Evolutionary conservation across 1,140 invertebrate genomes (phyloP).

Genomic region (Bemisia tabaci): DNA sequence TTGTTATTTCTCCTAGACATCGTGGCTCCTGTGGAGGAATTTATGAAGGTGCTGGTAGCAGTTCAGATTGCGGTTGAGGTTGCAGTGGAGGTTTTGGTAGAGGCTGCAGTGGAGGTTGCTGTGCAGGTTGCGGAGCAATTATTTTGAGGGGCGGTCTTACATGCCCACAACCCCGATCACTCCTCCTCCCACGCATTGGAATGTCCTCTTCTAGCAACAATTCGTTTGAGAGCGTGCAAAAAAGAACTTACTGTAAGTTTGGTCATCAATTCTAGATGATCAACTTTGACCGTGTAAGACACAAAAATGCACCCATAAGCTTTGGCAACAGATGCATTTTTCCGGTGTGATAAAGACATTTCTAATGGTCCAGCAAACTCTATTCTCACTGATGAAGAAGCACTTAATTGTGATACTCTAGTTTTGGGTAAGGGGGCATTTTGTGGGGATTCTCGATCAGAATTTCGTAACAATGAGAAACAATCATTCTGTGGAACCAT

Average conservation of each 20-base stretch:
- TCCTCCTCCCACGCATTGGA: too few relatives aligned
- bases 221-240: conserved; percentile 28
- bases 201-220: conserved; percentile 28
- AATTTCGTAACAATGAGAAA: too few relatives aligned
- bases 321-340: conserved; percentile 24
- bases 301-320: conserved; percentile 32
- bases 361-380: conserved; percentile 31
- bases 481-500: too few relatives aligned
- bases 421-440: conserved; percentile 27
- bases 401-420: conserved; percentile 20
- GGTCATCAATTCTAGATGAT: conserved; percentile 32
- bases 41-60: too few relatives aligned
- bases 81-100: too few relatives aligned
- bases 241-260: conserved; percentile 30
- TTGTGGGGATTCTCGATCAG: conserved; percentile 17
- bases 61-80: too few relatives aligned
- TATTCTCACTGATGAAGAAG: conserved; percentile 27
- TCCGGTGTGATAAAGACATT: conserved; percentile 22
- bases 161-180: too few relatives aligned
- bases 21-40: too few relatives aligned
- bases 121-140: too few relatives aligned
- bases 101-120: too few relatives aligned
- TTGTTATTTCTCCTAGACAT: too few relatives aligned
- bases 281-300: conserved; percentile 30
- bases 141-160: too few relatives aligned